Base-by-base conservation (phyloP, 2,797 vertebrate species). In the Streptopelia turtur region DNA sequence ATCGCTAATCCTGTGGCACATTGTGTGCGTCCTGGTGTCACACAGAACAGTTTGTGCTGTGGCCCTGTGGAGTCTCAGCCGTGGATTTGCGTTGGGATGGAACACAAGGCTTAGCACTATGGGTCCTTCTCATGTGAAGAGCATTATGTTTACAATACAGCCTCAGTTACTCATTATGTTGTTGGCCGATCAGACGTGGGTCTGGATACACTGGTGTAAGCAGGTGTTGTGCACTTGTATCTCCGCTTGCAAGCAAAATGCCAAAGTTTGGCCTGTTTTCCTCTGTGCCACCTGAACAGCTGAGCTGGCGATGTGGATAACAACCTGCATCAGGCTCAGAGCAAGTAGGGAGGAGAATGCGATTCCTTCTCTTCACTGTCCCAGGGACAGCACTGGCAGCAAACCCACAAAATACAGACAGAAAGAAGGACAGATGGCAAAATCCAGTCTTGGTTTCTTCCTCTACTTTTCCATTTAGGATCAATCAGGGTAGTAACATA, bases 51-150 rank as follows among this genome's bases (percentile, higher is more conserved):
- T n/a, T 39, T 47, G 28, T 4, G 4, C 25, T 11, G 28, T 20
- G 33, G 23, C 35, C 60, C 25, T 8, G 10, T 28, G 60, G n/a
- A 10, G 10, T 52, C 39, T 39, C 30, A 35, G 49, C 28, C 11
- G 24, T 31, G 49, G 31, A 7, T 28, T 56, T 3, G 7, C 10
- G 8, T 24, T 15, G 69, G 10, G 16, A 12, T 24, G 37, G 53
- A 23, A 13, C 33, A 31, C 16, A 49, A 63, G 35, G 16, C 72
- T 60, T 30, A 18, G 41, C 0, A 0, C 25, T 37, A 0, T 4
- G 41, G 28, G 59, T n/a, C 59, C 72, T 30, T 24, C 18, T 41
- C 31, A 18, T 4, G 21, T 11, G 28, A 24, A 39, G 47, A 71
- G n/a, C 12, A 3, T 7, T 16, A 4, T 22, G 43, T 74, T 72